Evolutionary conservation across 2,888 invertebrate genomes (phyloP).

Genomic region (Masnerella sp.): DNA sequence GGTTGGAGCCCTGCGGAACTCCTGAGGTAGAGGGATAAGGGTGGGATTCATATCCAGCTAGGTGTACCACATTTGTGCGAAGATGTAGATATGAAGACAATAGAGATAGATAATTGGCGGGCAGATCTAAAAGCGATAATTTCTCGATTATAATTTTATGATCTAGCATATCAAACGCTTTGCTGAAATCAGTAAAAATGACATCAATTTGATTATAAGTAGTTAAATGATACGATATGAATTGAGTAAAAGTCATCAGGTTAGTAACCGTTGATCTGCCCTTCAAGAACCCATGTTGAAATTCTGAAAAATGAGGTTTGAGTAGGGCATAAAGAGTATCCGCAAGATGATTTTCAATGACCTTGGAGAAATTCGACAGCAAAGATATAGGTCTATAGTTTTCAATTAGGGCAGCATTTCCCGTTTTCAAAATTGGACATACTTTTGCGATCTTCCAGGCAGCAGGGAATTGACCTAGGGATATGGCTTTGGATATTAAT

Average conservation of each 20-base stretch:
- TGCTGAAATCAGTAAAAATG: background rate
- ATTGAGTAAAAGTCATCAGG: background rate
- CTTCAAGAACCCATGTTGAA: constrained; percentile 5
- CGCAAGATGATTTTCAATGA: background rate
- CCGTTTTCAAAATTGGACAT: background rate
- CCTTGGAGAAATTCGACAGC: constrained; percentile 3
- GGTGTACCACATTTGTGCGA: background rate
- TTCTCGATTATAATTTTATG: background rate
- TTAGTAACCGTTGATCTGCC: background rate
- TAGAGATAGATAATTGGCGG: background rate
- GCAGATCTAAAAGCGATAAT: background rate
- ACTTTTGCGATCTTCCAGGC: background rate
- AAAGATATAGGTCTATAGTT: constrained; percentile 12
- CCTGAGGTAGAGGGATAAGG: background rate
- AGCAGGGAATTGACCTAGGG: background rate
- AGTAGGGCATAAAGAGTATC: background rate
- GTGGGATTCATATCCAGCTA: background rate
- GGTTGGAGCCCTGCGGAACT: background rate
- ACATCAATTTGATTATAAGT: background rate
- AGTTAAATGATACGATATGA: background rate
- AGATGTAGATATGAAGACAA: background rate
- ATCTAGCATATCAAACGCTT: background rate
- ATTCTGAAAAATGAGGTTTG: background rate
- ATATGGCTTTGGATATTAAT: background rate
- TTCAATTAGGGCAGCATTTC: background rate